Percentiles rank a stretch among this genome's conserved stretches.
These are phyloP conservation scores for Ictalurus punctatus DNA, from an alignment of 2,113 vertebrate genomes.

Conservation along the genomic window DNA sequence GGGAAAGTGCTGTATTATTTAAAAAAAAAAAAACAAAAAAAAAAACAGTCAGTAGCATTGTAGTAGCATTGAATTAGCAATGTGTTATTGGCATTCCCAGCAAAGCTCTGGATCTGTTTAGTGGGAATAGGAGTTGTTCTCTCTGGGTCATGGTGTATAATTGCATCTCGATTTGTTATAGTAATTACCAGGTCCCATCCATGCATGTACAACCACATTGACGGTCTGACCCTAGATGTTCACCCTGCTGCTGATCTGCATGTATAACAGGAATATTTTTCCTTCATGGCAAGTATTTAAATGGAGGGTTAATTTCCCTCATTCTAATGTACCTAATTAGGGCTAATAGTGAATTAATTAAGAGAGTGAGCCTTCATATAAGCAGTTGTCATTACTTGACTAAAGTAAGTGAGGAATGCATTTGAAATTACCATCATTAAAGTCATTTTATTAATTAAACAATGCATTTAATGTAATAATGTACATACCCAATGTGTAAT, in stretches of 20 bases:
- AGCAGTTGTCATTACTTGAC: not conserved
- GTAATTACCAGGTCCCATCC: slow-evolving; percentile 23
- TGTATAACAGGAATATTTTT: not conserved
- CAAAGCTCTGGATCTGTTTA: not conserved
- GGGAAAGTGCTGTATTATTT: not conserved
- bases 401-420: not conserved
- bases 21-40: not conserved
- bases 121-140: not conserved
- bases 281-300: not conserved
- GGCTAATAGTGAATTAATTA: not conserved
- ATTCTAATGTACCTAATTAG: slow-evolving; percentile 19
- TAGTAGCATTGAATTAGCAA: not conserved
- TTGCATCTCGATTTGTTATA: slow-evolving; percentile 20
- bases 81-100: not conserved
- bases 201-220: not conserved
- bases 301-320: not conserved
- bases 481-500: not conserved
- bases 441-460: not conserved
- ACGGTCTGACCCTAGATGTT: not conserved
- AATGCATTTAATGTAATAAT: not conserved
- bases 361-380: not conserved
- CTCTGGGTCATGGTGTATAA: not conserved
- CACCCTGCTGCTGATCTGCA: not conserved
- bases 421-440: not conserved
- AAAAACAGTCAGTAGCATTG: not conserved